These are phyloP conservation scores for Eilema griseolum DNA, from an alignment of 2,888 invertebrate genomes.

Conservation along the genomic window DNA sequence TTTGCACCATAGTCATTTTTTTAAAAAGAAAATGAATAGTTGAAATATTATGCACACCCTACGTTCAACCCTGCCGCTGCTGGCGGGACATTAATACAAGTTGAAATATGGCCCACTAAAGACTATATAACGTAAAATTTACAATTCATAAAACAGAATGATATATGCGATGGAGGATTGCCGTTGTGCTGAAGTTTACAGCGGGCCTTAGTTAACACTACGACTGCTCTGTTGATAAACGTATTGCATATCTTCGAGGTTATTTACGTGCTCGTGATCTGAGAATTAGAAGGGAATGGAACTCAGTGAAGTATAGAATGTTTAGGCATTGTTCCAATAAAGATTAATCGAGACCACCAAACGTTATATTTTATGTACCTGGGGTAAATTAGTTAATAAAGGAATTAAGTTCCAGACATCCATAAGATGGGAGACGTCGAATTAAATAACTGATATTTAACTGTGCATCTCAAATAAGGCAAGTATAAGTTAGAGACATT, in stretches of 20 bases:
- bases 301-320: background rate
- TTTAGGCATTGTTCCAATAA: background rate
- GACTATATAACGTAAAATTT: constrained; percentile 85
- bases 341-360: background rate
- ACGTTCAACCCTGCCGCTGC: constrained; percentile 68
- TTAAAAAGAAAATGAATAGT: constrained; percentile 23
- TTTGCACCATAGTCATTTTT: background rate
- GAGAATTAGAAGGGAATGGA: constrained; percentile 12
- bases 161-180: constrained; percentile 75
- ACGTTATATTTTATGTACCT: background rate
- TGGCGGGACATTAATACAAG: constrained; percentile 75
- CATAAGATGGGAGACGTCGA: no score
- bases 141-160: constrained; percentile 86
- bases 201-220: constrained; percentile 42
- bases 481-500: no score
- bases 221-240: constrained; percentile 43
- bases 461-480: no score
- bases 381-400: background rate
- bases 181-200: constrained; percentile 56
- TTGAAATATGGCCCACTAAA: constrained; percentile 84
- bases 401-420: no score
- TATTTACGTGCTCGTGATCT: constrained; percentile 25
- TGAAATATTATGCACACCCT: constrained; percentile 39
- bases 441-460: no score
- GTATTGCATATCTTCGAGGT: constrained; percentile 27